Evolutionary conservation across 2,113 vertebrate species (phyloP), one percentile per base, ranked within the genome.

Genomic region (Oriolus oriolus): DNA sequence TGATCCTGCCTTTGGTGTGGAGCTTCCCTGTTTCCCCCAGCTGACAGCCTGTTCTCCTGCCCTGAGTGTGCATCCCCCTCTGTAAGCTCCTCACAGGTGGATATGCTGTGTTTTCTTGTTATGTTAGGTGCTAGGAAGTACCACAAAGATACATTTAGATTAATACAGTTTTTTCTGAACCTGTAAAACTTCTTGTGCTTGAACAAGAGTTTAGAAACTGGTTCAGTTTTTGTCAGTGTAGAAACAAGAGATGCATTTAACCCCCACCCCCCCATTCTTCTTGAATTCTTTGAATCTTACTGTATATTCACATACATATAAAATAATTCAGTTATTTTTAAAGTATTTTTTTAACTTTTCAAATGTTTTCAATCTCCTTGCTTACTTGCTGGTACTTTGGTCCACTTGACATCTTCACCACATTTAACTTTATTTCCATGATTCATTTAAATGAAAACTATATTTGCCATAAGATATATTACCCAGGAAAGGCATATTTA

Each of bases 11-110:
- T 66, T 65, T 73, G 54, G 4, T 8, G 65, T 53, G 64, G 59
- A 77, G 54, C 59, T 92, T 88, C 52, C 26, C n/a, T 23, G 20
- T 37, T 49, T 5, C 27, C 50, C 41, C 2, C 13, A 52, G 23
- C 16, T 14, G 28, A 27, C 49, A 33, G 2, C 35, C 4, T 27
- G 6, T 6, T 73, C 21, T 84, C 12, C 37, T 69, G 28, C 22
- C 21, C 33, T 0, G 3, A 35, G 16, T 0, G 2, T 28, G 31
- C 18, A n/a, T 33, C 6, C 59, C 13, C 8, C 28, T 59, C 39
- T 66, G 47, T 22, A 17, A 60, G 53, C 45, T 73, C 60, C 49
- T 37, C 0, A 0, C 20, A 44, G 35, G 27, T 30, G 61, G 20
- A 3, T 50, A 3, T 1, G 50, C 49, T 41, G 33, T 78, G 45